Evolutionary conservation across 37 sponge, comb jelly and placozoan species (phyloP), one percentile per base, ranked within the genome.

Genomic region (Eunapius fragilis): DNA sequence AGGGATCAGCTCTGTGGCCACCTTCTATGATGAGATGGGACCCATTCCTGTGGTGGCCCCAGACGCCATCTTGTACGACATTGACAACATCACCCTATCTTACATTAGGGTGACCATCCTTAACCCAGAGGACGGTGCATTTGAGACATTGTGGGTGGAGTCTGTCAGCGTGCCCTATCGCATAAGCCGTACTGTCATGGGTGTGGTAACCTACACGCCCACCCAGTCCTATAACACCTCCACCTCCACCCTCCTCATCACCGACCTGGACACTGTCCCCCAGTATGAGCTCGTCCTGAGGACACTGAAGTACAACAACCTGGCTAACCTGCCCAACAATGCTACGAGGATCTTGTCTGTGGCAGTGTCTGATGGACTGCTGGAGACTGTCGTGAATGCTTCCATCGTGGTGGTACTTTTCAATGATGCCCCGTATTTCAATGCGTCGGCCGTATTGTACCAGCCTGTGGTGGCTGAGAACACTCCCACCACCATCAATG

Each of bases 341-440:
- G 71, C 71, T 35, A 87, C 84, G 2, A 73, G 95, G 70, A 68
- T 37, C 3, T 24, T 97, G 0, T 26, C 73, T 2, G 84, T 97
- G 27, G 30, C 58, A 23, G 93, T 82, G 6, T 89, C 75, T 32
- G 97, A 97, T 92, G 97, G 97, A 2, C 76, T 89, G 14, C 86
- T 92, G 11, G 47, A 45, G 24, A 45, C 82, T n/a, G 70, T 79
- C 34, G 92, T 87, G 25, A 74, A 67, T 67, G 47, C 84, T 28
- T n/a, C 19, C 74, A 37, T 97, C 17, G 77, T 68, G 2, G 84
- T 92, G 24, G 79, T 75, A 6, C 75, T 85, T 72, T 74, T 97
- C 68, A 97, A 97, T 71, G 97, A 97, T 69, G 89, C 97, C 28
- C 97, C 97, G 0, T 94, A 77, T 78, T 87, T 97, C 77, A 92